Evolutionary conservation across 2,113 vertebrate species (phyloP).

Genomic region (Promerops cafer): DNA sequence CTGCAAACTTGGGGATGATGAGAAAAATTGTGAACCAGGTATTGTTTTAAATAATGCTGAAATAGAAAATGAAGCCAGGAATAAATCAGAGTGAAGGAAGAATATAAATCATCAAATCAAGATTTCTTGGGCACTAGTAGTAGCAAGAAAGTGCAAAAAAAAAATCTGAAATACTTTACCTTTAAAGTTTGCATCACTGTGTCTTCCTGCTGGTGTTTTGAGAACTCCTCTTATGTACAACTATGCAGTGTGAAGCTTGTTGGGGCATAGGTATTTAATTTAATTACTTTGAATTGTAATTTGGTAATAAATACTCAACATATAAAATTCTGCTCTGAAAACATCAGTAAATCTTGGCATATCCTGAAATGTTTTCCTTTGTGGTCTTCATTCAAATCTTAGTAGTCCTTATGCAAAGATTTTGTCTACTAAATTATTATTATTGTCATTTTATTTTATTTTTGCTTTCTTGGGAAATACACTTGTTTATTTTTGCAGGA

Average conservation of each 20-base stretch:
- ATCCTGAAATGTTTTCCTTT: background rate
- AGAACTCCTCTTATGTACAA: accelerated
- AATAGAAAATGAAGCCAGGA: background rate
- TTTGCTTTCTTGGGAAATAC: background rate
- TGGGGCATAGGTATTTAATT: background rate
- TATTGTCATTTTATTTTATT: background rate
- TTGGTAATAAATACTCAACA: background rate
- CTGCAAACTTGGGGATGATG: slow-evolving; percentile 93
- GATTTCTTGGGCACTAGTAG: background rate
- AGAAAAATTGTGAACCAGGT: slow-evolving; percentile 87
- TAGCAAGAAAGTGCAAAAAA: background rate
- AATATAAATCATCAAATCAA: background rate
- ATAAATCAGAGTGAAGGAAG: background rate
- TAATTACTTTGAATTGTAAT: background rate
- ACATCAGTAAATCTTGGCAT: accelerated
- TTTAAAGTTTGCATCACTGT: background rate
- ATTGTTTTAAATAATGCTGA: slow-evolving; percentile 1
- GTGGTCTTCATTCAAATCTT: background rate
- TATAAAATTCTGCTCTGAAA: background rate
- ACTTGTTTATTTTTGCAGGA: background rate
- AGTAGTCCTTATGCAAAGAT: background rate
- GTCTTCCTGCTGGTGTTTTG: background rate
- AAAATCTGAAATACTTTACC: background rate
- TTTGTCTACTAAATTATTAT: background rate
- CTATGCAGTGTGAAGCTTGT: background rate